Evolutionary conservation across 2,888 invertebrate species (phyloP), one percentile per base, ranked within the genome.

Genomic region (Monopis laevigella): DNA sequence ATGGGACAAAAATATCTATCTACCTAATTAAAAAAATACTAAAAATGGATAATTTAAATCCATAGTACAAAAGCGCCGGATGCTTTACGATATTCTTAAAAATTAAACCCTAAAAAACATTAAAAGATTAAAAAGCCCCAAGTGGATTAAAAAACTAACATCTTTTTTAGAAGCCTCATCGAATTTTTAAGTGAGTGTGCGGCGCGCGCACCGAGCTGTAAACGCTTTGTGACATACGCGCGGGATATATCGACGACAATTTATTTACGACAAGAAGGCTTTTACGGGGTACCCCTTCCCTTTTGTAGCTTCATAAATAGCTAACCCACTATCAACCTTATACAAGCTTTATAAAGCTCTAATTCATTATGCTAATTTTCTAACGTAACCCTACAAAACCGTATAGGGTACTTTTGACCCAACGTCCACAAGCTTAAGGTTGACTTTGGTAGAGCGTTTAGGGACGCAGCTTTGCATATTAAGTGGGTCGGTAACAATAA

Each of bases 181-280:
- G n/a, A n/a, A n/a, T n/a, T n/a, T n/a, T n/a, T n/a, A n/a, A n/a
- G n/a, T n/a, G n/a, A n/a, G n/a, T n/a, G n/a, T n/a, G n/a, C n/a
- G n/a, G 46, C 62, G 62, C 41, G 48, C 63, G 51, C 54, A 48
- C 11, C 38, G 46, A 68, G 66, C 72, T 69, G 73, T 72, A 69
- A 72, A 71, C 60, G 67, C 62, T 52, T 54, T 60, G 64, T 68
- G 65, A 72, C 66, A 70, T 71, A 71, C 67, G 60, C 58, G 57
- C 56, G 52, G 59, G 19, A 65, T 67, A 60, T 63, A 68, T 66
- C 62, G 63, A 62, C 58, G 71, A 73, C 72, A 70, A 70, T 72
- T 72, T 71, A 73, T 73, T 65, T 61, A 16, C 18, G 13, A 10
- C 11, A 2, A n/a, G 46, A 50, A 40, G n/a, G 36, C 13, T 35